A percentile compares a stretch with the other conserved stretches of the same genome.
Conservation (phyloP, 2,113 vertebrate genomes). For the Pteronura brasiliensis region DNA sequence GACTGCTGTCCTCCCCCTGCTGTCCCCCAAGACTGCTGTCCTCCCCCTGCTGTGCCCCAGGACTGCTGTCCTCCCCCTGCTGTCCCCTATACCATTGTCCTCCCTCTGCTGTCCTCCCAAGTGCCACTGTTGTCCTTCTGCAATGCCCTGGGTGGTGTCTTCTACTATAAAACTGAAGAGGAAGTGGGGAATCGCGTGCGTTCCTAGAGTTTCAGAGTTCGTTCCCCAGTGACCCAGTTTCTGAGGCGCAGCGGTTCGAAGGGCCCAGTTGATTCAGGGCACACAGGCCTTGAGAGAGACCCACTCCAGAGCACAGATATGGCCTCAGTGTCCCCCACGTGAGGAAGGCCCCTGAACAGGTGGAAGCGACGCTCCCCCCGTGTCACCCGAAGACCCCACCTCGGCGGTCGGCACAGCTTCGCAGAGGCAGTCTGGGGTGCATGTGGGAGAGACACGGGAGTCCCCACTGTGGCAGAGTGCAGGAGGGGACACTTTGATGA, state of each 20-base stretch:
- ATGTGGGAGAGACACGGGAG: not conserved
- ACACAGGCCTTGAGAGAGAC: not conserved
- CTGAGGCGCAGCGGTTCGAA: not conserved
- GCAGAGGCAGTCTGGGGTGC: rapidly evolving
- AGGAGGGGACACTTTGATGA: not conserved
- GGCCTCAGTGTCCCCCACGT: not conserved
- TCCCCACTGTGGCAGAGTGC: not conserved
- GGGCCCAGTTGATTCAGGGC: rapidly evolving
- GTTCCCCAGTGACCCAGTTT: not conserved
- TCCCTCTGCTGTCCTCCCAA: no score
- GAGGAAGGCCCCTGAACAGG: not conserved
- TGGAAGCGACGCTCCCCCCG: rapidly evolving
- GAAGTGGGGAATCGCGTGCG: no score
- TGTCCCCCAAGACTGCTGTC: not conserved
- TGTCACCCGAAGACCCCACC: no score
- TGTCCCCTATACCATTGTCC: no score
- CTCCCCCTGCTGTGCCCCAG: no score
- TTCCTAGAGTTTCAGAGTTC: rapidly evolving
- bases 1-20: no score
- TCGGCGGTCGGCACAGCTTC: rapidly evolving
- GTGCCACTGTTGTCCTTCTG: not conserved
- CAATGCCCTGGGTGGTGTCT: no score
- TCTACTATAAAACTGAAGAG: no score
- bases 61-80: no score
- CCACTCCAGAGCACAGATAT: not conserved